These are phyloP conservation scores for Ornithoptera priamus DNA, from an alignment of 2,888 invertebrate genomes.

Conservation along the genomic window DNA sequence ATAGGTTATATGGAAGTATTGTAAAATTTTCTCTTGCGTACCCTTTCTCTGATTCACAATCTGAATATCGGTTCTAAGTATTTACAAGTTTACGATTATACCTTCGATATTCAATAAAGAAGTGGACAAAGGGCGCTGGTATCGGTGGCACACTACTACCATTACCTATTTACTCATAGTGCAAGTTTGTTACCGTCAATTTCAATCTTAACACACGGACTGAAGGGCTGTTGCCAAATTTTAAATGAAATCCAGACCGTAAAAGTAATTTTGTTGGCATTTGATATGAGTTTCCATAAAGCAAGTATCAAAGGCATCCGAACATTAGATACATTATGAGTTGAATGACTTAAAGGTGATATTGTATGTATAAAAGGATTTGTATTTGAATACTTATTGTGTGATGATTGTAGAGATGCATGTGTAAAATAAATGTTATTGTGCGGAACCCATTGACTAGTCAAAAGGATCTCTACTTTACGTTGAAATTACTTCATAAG, in stretches of 20 bases:
- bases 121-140: constrained; percentile 52
- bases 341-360: constrained; percentile 22
- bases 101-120: constrained; percentile 69
- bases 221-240: constrained; percentile 2
- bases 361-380: constrained; percentile 24
- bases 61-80: constrained; percentile 62
- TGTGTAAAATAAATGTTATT: constrained; percentile 12
- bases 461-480: neutral
- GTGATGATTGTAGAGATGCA: constrained; percentile 21
- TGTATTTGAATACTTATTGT: constrained; percentile 27
- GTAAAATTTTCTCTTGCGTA: constrained; percentile 21
- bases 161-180: constrained; percentile 6
- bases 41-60: constrained; percentile 45
- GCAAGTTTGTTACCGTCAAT: neutral
- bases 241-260: neutral
- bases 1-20: constrained; percentile 9
- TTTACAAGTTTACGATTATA: constrained; percentile 66
- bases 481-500: neutral
- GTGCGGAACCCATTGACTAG: neutral
- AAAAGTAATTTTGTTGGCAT: constrained; percentile 35
- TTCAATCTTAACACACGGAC: neutral
- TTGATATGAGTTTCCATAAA: constrained; percentile 53
- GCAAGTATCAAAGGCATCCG: constrained; percentile 49
- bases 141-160: constrained; percentile 23
- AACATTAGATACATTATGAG: constrained; percentile 47